Percentiles rank a stretch among this genome's conserved stretches.
These are phyloP conservation scores for Epinephelus malabaricus DNA, from an alignment of 2,797 vertebrate species.

Conservation along the genomic window DNA sequence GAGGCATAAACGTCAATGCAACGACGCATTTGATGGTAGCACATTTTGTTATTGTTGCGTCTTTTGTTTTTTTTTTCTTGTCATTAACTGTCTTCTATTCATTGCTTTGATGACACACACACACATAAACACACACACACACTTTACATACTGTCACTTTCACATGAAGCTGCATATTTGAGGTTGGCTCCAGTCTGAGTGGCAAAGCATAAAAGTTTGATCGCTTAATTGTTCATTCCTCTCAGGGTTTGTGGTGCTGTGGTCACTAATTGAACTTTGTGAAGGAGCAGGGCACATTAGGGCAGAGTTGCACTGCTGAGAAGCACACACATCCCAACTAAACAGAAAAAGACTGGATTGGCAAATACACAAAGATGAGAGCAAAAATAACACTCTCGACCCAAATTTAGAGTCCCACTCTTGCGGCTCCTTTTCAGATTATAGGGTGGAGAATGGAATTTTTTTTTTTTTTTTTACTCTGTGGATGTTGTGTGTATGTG, in stretches of 20 bases:
- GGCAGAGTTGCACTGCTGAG: slow-evolving; percentile 48
- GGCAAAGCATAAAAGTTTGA: slow-evolving; percentile 36
- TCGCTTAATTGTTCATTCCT: slow-evolving; percentile 57
- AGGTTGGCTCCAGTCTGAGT: slow-evolving; percentile 39
- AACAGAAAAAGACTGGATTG: slow-evolving; percentile 63
- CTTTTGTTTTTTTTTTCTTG: slow-evolving; percentile 4
- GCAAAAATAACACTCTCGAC: slow-evolving; percentile 80
- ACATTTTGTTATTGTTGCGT: slow-evolving; percentile 7
- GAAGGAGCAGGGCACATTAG: slow-evolving; percentile 60
- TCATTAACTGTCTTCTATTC: slow-evolving; percentile 8
- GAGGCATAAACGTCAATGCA: neutral
- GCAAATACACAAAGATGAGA: slow-evolving; percentile 78
- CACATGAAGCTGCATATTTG: slow-evolving; percentile 41
- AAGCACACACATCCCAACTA: slow-evolving; percentile 54
- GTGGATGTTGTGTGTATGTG: slow-evolving; percentile 55
- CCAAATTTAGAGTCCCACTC: slow-evolving; percentile 77
- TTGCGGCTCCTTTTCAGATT: slow-evolving; percentile 77
- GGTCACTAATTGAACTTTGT: slow-evolving; percentile 60
- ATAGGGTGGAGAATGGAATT: slow-evolving; percentile 74
- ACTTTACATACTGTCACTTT: slow-evolving; percentile 36
- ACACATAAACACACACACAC: neutral
- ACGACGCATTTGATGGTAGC: neutral
- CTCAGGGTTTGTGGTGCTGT: slow-evolving; percentile 23
- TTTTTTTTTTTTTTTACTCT: slow-evolving; percentile 38
- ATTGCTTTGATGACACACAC: slow-evolving; percentile 24